Conservation (phyloP, 2,797 vertebrate genomes). For the Babyrousa celebensis region DNA sequence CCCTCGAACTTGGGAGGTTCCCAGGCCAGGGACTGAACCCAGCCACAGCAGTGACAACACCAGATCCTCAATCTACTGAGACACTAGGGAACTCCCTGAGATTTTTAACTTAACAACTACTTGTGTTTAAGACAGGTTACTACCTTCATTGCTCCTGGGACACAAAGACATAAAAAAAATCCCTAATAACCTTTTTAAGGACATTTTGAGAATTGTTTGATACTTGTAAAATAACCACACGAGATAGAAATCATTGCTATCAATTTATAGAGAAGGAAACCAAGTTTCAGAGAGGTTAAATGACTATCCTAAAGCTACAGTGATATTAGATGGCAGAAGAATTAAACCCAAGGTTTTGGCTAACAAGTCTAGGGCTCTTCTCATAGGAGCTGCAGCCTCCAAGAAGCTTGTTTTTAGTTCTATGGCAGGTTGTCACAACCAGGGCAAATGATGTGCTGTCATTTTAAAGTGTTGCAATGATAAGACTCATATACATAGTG, state of each 20-base stretch:
- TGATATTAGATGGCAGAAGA: neutral
- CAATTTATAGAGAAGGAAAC: slow-evolving; percentile 57
- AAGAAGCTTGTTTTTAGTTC: slow-evolving; percentile 7
- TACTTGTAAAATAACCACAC: neutral
- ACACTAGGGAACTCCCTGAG: neutral
- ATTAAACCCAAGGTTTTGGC: neutral
- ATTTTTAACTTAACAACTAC: slow-evolving; percentile 60
- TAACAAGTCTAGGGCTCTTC: neutral
- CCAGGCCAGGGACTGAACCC: too few relatives aligned
- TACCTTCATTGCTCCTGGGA: neutral
- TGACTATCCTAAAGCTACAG: slow-evolving; percentile 14
- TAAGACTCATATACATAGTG: neutral
- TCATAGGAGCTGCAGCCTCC: neutral
- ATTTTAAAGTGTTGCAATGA: neutral
- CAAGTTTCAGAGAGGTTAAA: slow-evolving; percentile 37
- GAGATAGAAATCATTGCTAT: neutral
- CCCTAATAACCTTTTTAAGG: neutral
- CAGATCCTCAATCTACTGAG: too few relatives aligned
- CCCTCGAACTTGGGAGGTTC: too few relatives aligned
- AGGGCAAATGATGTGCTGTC: neutral
- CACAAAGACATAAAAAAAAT: slow-evolving; percentile 57
- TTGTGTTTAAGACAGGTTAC: neutral
- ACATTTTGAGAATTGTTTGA: slow-evolving; percentile 1
- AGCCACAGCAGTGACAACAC: too few relatives aligned
- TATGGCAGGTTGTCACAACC: neutral